Base-by-base conservation (phyloP, 92 coral and sea anemone genomes). In the Diadumene lineata region DNA sequence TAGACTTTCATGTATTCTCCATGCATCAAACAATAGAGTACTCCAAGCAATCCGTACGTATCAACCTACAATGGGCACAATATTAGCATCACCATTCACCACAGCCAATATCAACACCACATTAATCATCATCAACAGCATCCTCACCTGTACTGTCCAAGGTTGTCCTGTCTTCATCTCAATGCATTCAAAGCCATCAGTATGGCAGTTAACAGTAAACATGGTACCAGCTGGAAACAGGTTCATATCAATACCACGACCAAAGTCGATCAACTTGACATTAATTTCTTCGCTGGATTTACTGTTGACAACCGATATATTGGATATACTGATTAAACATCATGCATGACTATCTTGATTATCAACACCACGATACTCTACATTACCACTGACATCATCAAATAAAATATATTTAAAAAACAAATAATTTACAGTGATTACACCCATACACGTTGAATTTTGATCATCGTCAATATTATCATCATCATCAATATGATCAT, bases 1-100 rank as follows among this genome's bases (percentile, higher is more conserved):
- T 83, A 79, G 48, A 92, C 97, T 53, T 88, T 86, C 98, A 94
- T 94, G 83, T 94, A 94, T 26, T 94, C 98, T 19, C 91, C 92
- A 53, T 80, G 84, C 38, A 92, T 43, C 55, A 94, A 60, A 56
- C 98, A 94, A 79, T 88, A 92, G 31, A 94, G 43, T 43, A 88
- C 85, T n/a, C 98, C 93, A 25, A 84, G 64, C 50, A 94, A 66
- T 7, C 98, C 98, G 29, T 91, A 94, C 19, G 94, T 90, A 33
- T 94, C 98, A 33, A 94, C 83, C 98, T 94, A 60, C 55, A 31
- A 58, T 58, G 21, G 7, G 60, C 60, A 18, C 48, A 38, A 6
- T 38, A 38, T 13, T 38, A 38, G 7, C 48, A 38, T 13, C 48
- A 38, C 48, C 48, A 38, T 13, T 38, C 48, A 38, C 48, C 13